phyloP scores from a whole-genome alignment of 2,888 invertebrate genomes.

The Thymelicus lineola region DNA sequence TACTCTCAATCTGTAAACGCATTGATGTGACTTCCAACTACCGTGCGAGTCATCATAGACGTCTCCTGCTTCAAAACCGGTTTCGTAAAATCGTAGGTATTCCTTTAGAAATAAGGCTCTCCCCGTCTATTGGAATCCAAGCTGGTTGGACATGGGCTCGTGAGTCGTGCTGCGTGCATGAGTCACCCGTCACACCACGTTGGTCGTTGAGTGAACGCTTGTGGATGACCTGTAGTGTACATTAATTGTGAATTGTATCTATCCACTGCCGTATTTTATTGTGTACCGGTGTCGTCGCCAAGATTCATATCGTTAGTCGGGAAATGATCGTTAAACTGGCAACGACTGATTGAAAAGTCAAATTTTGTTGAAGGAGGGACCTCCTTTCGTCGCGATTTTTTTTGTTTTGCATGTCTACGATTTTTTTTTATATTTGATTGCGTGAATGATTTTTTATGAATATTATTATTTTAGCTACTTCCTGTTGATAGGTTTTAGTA shows the following conservation, averaged over 20 bases:
- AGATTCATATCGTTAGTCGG: conserved; percentile 9
- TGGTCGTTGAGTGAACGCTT: not conserved
- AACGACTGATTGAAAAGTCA: too few species aligned
- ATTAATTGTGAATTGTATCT: not conserved
- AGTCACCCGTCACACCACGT: not conserved
- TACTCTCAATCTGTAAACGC: not conserved
- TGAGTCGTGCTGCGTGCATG: not conserved
- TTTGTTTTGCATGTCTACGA: too few species aligned
- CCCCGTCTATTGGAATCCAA: conserved; percentile 6
- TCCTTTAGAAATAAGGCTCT: conserved; percentile 28
- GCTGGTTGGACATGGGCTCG: not conserved
- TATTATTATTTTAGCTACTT: too few species aligned
- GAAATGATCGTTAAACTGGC: conserved; percentile 2
- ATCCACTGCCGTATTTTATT: not conserved
- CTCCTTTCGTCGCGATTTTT: too few species aligned
- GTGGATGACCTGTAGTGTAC: not conserved
- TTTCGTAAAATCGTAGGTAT: conserved; percentile 25
- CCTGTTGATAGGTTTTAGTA: too few species aligned
- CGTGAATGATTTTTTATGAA: too few species aligned
- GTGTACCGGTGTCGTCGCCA: not conserved
- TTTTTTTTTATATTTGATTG: too few species aligned
- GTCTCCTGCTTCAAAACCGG: conserved; percentile 27
- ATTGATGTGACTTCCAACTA: conserved; percentile 18
- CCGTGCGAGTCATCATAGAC: conserved; percentile 22
- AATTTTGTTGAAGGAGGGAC: too few species aligned